Conservation (phyloP, 2,113 vertebrate species). For the Okapia johnstoni region DNA sequence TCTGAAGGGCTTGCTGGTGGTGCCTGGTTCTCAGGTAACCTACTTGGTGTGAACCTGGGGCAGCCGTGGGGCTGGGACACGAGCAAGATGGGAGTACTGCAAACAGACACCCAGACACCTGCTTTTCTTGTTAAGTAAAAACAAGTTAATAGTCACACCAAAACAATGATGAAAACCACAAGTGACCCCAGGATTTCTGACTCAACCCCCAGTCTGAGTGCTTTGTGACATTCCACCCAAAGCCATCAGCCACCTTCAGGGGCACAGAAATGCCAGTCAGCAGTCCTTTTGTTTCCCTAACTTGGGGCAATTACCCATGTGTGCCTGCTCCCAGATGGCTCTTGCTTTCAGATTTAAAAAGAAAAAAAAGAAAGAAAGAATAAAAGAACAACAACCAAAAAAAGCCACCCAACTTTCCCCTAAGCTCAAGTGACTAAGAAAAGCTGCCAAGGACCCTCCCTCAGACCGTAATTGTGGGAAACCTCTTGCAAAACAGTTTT, state of each 20-base stretch:
- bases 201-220: constrained; percentile 74
- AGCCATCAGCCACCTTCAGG: constrained; percentile 80
- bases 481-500: constrained; percentile 75
- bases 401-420: constrained; percentile 53
- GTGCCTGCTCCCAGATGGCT: constrained; percentile 72
- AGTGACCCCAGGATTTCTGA: constrained; percentile 83
- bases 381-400: not conserved
- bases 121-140: constrained; percentile 79
- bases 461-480: constrained; percentile 74
- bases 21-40: not conserved
- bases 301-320: constrained; percentile 64
- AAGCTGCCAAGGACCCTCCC: constrained; percentile 74
- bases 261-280: constrained; percentile 63
- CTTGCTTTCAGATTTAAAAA: constrained; percentile 59
- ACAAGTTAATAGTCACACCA: constrained; percentile 82
- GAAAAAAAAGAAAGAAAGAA: not conserved
- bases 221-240: constrained; percentile 75
- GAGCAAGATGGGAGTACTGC: constrained; percentile 9
- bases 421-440: constrained; percentile 74
- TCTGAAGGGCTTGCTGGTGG: not conserved
- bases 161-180: constrained; percentile 89
- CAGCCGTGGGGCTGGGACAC: not conserved
- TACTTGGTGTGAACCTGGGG: not conserved
- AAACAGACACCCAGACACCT: constrained; percentile 77
- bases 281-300: constrained; percentile 66